Conservation (phyloP, 2,113 vertebrate species). For the Brachyhypopomus occidentalis region DNA sequence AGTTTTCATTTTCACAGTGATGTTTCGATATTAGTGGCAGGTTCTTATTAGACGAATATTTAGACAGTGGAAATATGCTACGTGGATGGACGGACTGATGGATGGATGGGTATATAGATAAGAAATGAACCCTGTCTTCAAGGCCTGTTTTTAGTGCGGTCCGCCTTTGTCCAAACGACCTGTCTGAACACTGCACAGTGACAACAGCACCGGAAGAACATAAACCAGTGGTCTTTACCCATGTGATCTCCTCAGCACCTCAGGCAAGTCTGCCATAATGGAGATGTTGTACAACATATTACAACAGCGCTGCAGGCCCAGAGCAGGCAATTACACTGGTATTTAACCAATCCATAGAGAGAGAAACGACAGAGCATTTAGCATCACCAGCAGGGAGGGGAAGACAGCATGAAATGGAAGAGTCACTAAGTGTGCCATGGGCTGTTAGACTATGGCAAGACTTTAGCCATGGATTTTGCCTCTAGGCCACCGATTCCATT, state of each 20-base stretch:
- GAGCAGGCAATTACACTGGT: slow-evolving; percentile 85
- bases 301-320: slow-evolving; percentile 71
- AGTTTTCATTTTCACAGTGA: neutral
- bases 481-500: slow-evolving; percentile 34
- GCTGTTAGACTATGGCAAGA: slow-evolving; percentile 65
- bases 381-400: slow-evolving; percentile 65
- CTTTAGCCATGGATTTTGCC: slow-evolving; percentile 45
- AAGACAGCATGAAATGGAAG: slow-evolving; percentile 76
- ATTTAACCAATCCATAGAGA: slow-evolving; percentile 88
- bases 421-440: slow-evolving; percentile 70
- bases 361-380: slow-evolving; percentile 77
- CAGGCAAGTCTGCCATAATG: slow-evolving; percentile 81
- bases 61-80: too few relatives aligned
- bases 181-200: slow-evolving; percentile 39
- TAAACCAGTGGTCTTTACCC: slow-evolving; percentile 69
- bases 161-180: neutral
- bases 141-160: neutral
- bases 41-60: too few relatives aligned
- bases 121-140: neutral
- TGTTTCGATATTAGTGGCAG: too few relatives aligned
- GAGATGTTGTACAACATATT: slow-evolving; percentile 88
- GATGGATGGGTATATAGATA: too few relatives aligned
- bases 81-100: too few relatives aligned
- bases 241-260: slow-evolving; percentile 80
- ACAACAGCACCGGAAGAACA: slow-evolving; percentile 60